A percentile compares a stretch with the other conserved stretches of the same genome.
phyloP scores from a whole-genome alignment of 1,140 invertebrate species.

The Augochlora pura region DNA sequence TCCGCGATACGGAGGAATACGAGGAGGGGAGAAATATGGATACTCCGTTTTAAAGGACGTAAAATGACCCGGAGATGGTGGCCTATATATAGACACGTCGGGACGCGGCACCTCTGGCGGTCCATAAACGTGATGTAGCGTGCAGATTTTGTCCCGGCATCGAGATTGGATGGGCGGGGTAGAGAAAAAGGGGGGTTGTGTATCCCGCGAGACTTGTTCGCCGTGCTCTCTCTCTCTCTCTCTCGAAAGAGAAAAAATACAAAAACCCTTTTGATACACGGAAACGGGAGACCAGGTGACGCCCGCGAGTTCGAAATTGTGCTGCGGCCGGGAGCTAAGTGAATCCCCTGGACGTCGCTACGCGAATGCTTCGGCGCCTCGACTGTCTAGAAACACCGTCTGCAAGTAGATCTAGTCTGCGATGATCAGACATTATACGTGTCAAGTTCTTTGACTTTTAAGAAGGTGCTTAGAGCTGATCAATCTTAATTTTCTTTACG shows the following conservation, averaged over 20 bases:
- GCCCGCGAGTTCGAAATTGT: background rate
- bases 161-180: slow-evolving; percentile 67
- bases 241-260: background rate
- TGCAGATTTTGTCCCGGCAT: slow-evolving; percentile 61
- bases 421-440: too few species aligned
- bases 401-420: too few species aligned
- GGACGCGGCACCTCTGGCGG: slow-evolving; percentile 59
- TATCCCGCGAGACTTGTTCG: slow-evolving; percentile 10
- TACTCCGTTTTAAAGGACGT: slow-evolving; percentile 67
- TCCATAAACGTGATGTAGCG: slow-evolving; percentile 71
- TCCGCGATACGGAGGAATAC: slow-evolving; percentile 67
- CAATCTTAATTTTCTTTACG: too few species aligned
- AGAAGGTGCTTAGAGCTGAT: too few species aligned
- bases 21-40: slow-evolving; percentile 66
- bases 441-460: too few species aligned
- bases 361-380: too few species aligned
- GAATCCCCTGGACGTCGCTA: too few species aligned
- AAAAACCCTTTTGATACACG: background rate
- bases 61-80: slow-evolving; percentile 71
- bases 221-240: slow-evolving; percentile 24
- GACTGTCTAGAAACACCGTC: too few species aligned
- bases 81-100: slow-evolving; percentile 66
- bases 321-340: too few species aligned
- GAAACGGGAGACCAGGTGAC: background rate
- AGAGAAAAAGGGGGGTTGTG: slow-evolving; percentile 9